Percentiles rank a stretch among this genome's conserved stretches.
These are phyloP conservation scores for Smutsia temminckii DNA, from an alignment of 2,797 vertebrate genomes.

Conservation along the genomic window DNA sequence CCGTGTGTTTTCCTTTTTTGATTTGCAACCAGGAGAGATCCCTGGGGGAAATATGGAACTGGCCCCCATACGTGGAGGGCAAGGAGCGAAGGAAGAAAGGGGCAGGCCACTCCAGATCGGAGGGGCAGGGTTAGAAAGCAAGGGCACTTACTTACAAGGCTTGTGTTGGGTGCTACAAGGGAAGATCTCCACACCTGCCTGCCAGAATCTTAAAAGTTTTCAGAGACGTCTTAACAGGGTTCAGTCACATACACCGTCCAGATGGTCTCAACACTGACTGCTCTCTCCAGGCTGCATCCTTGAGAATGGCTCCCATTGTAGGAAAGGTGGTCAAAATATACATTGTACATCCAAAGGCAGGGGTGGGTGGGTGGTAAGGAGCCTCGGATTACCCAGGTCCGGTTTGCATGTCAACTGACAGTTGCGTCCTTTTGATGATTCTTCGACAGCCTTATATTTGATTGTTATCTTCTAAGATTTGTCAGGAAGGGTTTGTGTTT, in stretches of 20 bases:
- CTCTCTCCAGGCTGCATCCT: not conserved
- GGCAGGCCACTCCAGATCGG: not conserved
- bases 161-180: not conserved
- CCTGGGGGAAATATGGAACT: not conserved
- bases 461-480: not conserved
- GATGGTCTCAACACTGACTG: not conserved
- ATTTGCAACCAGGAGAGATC: not conserved
- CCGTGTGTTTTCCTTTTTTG: not conserved
- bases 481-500: not conserved
- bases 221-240: not conserved
- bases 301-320: too few species aligned
- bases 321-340: not conserved
- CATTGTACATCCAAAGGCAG: not conserved
- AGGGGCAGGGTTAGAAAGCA: not conserved
- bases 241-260: not conserved
- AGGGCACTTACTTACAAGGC: not conserved
- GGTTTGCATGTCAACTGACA: not conserved
- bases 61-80: not conserved
- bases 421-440: not conserved
- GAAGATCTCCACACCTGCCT: not conserved
- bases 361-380: not conserved
- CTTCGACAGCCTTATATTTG: not conserved
- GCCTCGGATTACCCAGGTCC: not conserved
- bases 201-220: not conserved
- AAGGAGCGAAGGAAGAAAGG: not conserved